These are phyloP conservation scores for Cirrhinus molitorella DNA, from an alignment of 2,797 vertebrate species.

Conservation along the genomic window DNA sequence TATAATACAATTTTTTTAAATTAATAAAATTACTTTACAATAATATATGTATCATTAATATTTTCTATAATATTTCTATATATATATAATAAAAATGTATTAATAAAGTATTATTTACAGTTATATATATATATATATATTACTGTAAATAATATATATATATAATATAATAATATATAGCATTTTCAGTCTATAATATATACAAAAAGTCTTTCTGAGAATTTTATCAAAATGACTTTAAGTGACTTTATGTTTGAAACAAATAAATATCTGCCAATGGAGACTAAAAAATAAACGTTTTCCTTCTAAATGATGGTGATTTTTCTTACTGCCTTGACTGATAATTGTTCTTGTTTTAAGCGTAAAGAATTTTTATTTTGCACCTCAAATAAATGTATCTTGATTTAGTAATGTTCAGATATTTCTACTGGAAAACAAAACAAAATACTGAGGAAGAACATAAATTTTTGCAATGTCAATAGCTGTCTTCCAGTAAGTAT, in stretches of 20 bases:
- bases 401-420: neutral
- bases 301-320: neutral
- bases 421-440: neutral
- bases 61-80: too few species aligned
- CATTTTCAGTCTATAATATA: neutral
- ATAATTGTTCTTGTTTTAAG: neutral
- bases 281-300: too few species aligned
- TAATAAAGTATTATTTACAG: too few species aligned
- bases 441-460: neutral
- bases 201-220: neutral
- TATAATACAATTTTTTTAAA: too few species aligned
- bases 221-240: neutral
- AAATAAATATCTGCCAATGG: neutral
- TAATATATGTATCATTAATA: too few species aligned
- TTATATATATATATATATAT: too few species aligned
- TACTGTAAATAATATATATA: too few species aligned
- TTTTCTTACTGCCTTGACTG: neutral
- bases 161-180: too few species aligned
- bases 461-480: neutral
- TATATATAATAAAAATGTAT: too few species aligned
- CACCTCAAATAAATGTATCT: neutral
- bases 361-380: neutral
- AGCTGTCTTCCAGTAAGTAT: too few species aligned
- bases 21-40: too few species aligned
- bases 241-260: neutral